Base-by-base conservation (phyloP, 2,797 vertebrate genomes). In the Perodicticus potto region DNA sequence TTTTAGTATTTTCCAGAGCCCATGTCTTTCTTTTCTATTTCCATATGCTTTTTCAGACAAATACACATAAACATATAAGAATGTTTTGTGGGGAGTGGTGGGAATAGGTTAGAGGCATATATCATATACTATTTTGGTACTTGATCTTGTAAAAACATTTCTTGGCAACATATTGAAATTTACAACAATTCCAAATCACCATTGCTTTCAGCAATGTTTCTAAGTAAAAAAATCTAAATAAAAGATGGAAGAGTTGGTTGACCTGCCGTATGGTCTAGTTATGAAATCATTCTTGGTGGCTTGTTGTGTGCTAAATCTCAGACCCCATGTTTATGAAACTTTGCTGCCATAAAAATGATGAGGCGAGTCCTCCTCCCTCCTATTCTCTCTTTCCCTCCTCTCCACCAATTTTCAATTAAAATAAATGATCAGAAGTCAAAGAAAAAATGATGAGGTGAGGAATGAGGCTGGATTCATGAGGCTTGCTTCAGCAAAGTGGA, bases 181-280 rank as follows among this genome's bases (percentile, higher is more conserved):
- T 87, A 70, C 25, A 91, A 65, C 61, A 6, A 17, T 80, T 25
- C 32, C 27, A 67, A 32, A 17, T 81, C 43, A 74, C 23, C 74
- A 57, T 74, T 43, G 3, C n/a, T 94, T 86, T 80, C 14, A 91
- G 65, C 91, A 96, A 91, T 90, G 73, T 43, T 86, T 32, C 80
- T 88, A 70, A 85, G 43, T 90, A 59, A 82, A 93, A 81, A 87
- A 55, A 45, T 74, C 37, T 57, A 29, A 55, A 34, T 77, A 61
- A 88, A 97, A 96, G 45, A 76, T 86, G 63, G 92, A 94, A 87
- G 89, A 34, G 5, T 67, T 87, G 34, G 32, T 81, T 70, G 80
- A 53, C 45, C 20, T 90, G 27, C 13, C 23, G 83, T 40, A 45
- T 25, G 23, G 59, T 84, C 45, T 32, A 83, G 65, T 23, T 67